Conservation (phyloP, 2,113 vertebrate species). For the Mola mola region DNA sequence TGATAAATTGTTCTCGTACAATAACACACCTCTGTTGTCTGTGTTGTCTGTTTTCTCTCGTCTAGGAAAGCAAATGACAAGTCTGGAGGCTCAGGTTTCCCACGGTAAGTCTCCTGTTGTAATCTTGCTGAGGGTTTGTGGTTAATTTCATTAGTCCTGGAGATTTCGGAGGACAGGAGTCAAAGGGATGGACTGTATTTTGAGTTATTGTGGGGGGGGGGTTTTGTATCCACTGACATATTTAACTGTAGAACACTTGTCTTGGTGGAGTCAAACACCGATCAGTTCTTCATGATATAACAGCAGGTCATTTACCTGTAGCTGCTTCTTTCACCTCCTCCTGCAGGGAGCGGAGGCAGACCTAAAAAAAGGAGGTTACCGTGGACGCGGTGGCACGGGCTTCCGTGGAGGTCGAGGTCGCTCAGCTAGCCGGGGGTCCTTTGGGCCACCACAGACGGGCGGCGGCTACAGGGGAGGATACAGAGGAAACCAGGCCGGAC, state of each 20-base stretch:
- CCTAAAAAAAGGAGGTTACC: constrained; percentile 94
- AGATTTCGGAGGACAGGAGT: too few species aligned
- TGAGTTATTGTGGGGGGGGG: too few species aligned
- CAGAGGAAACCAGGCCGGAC: constrained; percentile 89
- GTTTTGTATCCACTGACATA: too few species aligned
- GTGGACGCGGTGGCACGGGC: constrained; percentile 85
- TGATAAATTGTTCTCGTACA: too few species aligned
- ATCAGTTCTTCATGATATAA: too few species aligned
- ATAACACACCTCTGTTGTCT: background rate
- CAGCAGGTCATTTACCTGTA: too few species aligned
- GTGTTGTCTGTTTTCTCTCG: background rate
- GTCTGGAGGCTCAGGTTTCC: constrained; percentile 62
- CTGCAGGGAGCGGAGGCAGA: constrained; percentile 89
- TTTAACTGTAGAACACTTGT: too few species aligned
- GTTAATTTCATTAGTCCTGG: too few species aligned
- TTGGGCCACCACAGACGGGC: constrained; percentile 80
- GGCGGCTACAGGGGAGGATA: constrained; percentile 86
- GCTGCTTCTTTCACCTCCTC: background rate
- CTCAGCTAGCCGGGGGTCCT: constrained; percentile 81
- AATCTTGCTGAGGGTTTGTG: too few species aligned
- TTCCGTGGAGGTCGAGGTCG: constrained; percentile 89
- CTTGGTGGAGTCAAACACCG: too few species aligned
- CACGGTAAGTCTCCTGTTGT: constrained; percentile 49
- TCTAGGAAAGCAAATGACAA: constrained; percentile 73
- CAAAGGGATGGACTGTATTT: too few species aligned